Evolutionary conservation across 2,888 invertebrate genomes (phyloP), one percentile per base, ranked within the genome.

Genomic region (Oegoconia quadripuncta): DNA sequence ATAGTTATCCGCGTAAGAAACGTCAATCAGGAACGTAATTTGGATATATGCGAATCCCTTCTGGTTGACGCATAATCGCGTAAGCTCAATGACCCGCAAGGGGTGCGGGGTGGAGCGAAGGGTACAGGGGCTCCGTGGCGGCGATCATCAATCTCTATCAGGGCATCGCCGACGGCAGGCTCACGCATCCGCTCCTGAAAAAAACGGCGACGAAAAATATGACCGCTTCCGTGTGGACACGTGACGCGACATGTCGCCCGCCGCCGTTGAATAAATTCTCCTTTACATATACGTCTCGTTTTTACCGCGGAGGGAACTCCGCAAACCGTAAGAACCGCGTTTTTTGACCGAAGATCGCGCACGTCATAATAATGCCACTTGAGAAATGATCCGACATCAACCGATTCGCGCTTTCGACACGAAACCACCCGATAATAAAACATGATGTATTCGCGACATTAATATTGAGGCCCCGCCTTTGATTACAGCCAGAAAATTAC

Each of bases 61-160:
- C 64, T 62, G 72, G 70, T 60, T 64, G 62, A 64, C 33, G 60
- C 58, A 68, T 82, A 81, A 80, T 77, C 80, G 78, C 67, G 72
- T 68, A 68, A 73, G 77, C 77, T 63, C 76, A 71, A 73, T 74
- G 76, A 73, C 73, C 74, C 71, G 71, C 50, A 46, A 34, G 53
- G 51, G 49, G 41, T 43, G 48, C 27, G 43, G 45, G 50, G 61
- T 65, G 60, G 44, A 54, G 51, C 26, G 50, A 16, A 57, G 29
- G 44, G 48, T 49, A 62, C 57, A 51, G 58, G 54, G 50, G 46
- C 49, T n/a, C n/a, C n/a, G n/a, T n/a, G n/a, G 45, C 50, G 50
- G 47, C 63, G 64, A 70, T 83, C 83, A 86, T 87, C 86, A 87
- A 87, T 87, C 86, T 83, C 80, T 78, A 87, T 87, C 84, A 82